Evolutionary conservation across 2,113 vertebrate genomes (phyloP), one percentile per base, ranked within the genome.

Genomic region (Dinomys branickii): DNA sequence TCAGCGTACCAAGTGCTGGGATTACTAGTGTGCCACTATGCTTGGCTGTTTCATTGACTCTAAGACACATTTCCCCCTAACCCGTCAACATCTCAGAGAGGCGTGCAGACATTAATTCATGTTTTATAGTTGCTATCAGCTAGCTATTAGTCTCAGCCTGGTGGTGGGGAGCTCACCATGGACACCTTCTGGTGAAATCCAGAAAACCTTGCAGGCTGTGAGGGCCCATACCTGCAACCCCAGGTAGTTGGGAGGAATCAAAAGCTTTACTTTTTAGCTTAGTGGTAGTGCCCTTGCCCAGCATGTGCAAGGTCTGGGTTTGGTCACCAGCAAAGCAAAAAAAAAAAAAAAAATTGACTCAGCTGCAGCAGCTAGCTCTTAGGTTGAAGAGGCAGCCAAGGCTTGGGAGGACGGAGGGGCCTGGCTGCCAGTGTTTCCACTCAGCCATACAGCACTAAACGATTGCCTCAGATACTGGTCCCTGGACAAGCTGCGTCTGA

Each of bases 101-200:
- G 86, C 47, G 35, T n/a, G 7, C 0, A 14, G 90, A 58, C n/a
- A 83, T 16, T 56, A 17, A 82, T 22, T 35, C 50, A 41, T 26
- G 41, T 38, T 90, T 88, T 82, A 87, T 19, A 84, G 35, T 80
- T 3, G 3, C 54, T 83, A 65, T 92, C 69, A 71, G 77, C 75
- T 81, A 88, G 77, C 83, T 83, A 91, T 83, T 91, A 78, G 54
- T 77, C 93, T 95, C 83, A 88, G 56, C 78, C 12, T 35, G 85
- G 54, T 61, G 30, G 7, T 67, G 52, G 80, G 65, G 78, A 86
- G 41, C 65, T 73, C 56, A 88, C 20, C 9, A 12, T 69, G 65
- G 86, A 90, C 82, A 77, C 89, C 35, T 87, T 81, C 77, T 75
- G 93, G 91, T 92, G n/a, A 94, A 35, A 88, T 59, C 35, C 26